phyloP scores from a whole-genome alignment of 30 jellyfish, hydroid and myxozoan species.

The Mastigias papua region DNA sequence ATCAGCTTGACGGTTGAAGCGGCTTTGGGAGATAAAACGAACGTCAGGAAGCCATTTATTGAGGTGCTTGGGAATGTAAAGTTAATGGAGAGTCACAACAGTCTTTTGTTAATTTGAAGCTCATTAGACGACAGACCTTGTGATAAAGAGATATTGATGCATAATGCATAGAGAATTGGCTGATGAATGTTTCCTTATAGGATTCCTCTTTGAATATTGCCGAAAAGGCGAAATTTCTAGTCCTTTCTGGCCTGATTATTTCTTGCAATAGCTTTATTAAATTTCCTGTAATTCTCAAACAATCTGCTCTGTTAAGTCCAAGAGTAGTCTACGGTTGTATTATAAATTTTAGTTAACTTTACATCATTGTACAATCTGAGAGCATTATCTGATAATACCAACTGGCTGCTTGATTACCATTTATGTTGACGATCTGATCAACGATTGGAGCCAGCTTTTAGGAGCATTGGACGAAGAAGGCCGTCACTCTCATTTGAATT shows the following conservation, averaged over 20 bases:
- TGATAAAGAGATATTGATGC: slow-evolving; percentile 18
- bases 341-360: neutral
- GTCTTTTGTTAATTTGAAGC: slow-evolving; percentile 1
- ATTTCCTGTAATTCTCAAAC: slow-evolving; percentile 4
- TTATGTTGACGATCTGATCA: neutral
- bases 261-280: neutral
- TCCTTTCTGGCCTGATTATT: slow-evolving; percentile 26
- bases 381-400: neutral
- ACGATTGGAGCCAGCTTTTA: no score
- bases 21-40: neutral
- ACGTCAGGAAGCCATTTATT: neutral
- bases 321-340: neutral
- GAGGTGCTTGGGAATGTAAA: neutral
- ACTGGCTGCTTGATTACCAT: neutral
- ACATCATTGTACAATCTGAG: neutral
- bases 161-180: slow-evolving; percentile 14
- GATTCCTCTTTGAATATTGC: slow-evolving; percentile 34
- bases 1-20: neutral
- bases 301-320: neutral
- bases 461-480: no score
- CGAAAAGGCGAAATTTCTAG: slow-evolving; percentile 25
- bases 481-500: no score
- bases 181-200: neutral
- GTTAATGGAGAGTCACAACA: slow-evolving; percentile 29
- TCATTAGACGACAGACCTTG: slow-evolving; percentile 1